Evolutionary conservation across 2,888 invertebrate species (phyloP).

Genomic region (Papilio elwesi): DNA sequence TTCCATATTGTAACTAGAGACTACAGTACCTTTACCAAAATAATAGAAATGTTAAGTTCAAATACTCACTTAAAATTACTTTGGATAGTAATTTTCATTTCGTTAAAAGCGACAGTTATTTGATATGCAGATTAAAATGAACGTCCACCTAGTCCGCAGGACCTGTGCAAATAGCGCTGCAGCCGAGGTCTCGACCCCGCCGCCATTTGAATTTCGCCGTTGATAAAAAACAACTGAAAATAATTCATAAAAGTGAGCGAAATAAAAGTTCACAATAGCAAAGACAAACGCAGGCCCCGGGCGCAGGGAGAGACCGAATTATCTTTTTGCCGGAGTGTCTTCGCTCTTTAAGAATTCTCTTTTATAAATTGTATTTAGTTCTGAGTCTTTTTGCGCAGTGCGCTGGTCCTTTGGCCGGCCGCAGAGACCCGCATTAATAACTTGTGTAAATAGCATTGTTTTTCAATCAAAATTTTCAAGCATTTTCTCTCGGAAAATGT

Average conservation of each 20-base stretch:
- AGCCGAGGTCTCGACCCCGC: constrained; percentile 57
- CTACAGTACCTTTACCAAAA: not conserved
- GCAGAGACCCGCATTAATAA: constrained; percentile 73
- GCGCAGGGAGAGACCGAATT: constrained; percentile 70
- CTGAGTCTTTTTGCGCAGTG: constrained; percentile 72
- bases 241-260: constrained; percentile 80
- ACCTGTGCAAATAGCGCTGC: constrained; percentile 45
- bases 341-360: constrained; percentile 81
- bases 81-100: constrained; percentile 1
- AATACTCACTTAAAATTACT: not conserved
- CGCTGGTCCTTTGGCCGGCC: constrained; percentile 73
- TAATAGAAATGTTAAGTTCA: not conserved
- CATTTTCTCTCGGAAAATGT: not conserved
- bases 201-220: constrained; percentile 67
- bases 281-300: constrained; percentile 77
- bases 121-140: constrained; percentile 37
- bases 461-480: constrained; percentile 44
- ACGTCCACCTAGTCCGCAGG: constrained; percentile 39
- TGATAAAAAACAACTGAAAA: constrained; percentile 78
- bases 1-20: too few relatives aligned
- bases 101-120: constrained; percentile 6
- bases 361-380: constrained; percentile 79
- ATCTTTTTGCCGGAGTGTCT: constrained; percentile 77
- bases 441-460: constrained; percentile 54
- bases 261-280: constrained; percentile 81